Conservation (phyloP, 2,113 vertebrate species). For the Thunnus thynnus region DNA sequence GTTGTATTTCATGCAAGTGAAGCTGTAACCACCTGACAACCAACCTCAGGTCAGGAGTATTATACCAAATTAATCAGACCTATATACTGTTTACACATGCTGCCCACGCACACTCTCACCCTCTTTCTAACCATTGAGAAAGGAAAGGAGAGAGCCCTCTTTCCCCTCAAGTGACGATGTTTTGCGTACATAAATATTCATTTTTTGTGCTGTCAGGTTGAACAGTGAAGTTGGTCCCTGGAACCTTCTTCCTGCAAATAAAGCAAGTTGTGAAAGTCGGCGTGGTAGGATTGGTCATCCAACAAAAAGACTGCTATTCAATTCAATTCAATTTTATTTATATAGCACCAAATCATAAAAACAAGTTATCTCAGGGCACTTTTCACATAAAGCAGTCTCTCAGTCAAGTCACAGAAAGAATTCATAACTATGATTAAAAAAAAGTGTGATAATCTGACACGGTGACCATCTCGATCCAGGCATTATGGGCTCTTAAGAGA, state of each 20-base stretch:
- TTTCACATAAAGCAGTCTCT: background rate
- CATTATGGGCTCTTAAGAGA: background rate
- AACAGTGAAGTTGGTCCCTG: background rate
- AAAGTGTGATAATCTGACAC: background rate
- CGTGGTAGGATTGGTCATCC: background rate
- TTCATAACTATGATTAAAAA: background rate
- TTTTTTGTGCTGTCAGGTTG: background rate
- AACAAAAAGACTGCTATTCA: too few relatives aligned
- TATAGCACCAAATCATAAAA: too few relatives aligned
- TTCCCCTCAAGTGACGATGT: background rate
- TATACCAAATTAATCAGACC: too few relatives aligned
- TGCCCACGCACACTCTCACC: too few relatives aligned
- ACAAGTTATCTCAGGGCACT: too few relatives aligned
- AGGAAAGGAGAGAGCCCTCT: background rate
- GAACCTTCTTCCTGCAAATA: background rate
- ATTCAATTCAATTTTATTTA: too few relatives aligned
- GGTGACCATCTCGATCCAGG: background rate
- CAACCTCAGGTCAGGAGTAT: too few relatives aligned
- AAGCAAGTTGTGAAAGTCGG: background rate
- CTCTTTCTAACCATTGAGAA: too few relatives aligned
- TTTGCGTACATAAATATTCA: background rate
- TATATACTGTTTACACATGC: too few relatives aligned
- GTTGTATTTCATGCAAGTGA: background rate
- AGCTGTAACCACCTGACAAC: background rate
- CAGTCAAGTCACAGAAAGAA: background rate